Evolutionary conservation across 1,140 invertebrate genomes (phyloP), one percentile per base, ranked within the genome.

Genomic region (Dinoponera quadriceps): DNA sequence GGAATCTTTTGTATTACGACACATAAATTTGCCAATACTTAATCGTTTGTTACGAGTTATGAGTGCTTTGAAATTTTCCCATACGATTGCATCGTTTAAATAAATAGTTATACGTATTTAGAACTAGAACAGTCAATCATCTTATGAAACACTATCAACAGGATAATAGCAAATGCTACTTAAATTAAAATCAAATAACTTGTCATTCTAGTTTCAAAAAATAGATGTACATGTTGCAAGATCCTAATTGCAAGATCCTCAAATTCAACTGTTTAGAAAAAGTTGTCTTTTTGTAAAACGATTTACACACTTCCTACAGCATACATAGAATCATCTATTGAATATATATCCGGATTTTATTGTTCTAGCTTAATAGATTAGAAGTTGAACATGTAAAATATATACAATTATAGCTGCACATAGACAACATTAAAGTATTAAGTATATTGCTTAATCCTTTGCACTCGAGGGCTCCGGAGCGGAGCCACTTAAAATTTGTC

Each of bases 351-450:
- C 16, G 51, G 20, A 55, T 27, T n/a, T 18, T 57, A 78, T 0
- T 44, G 27, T 68, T 55, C 13, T 68, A 44, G 27, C 16, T 68
- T 25, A 44, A 33, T 3, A 33, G 7, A 54, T 29, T 29, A 75
- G 48, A 11, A 77, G 22, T 51, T 54, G 65, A 22, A 83, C 73
- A 86, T 57, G 7, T 63, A 73, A 73, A 25, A 77, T 27, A 83
- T 51, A 57, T 25, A 62, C 29, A 78, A 69, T 78, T 69, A 69
- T 29, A 69, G 49, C 51, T 57, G 75, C 75, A 49, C 33, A 69
- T 22, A 68, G 44, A 57, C 29, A 77, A 78, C 63, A 57, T 68
- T 18, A 78, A 18, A 57, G 63, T 22, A 29, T 65, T 51, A 75
- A 33, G 63, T 9, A 20, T 57, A 78, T 48, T 74, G 33, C 3